Percentiles rank a stretch among this genome's conserved stretches.
Conservation (phyloP, 2,797 vertebrate species). For the Melanotaenia parkinsoni region DNA sequence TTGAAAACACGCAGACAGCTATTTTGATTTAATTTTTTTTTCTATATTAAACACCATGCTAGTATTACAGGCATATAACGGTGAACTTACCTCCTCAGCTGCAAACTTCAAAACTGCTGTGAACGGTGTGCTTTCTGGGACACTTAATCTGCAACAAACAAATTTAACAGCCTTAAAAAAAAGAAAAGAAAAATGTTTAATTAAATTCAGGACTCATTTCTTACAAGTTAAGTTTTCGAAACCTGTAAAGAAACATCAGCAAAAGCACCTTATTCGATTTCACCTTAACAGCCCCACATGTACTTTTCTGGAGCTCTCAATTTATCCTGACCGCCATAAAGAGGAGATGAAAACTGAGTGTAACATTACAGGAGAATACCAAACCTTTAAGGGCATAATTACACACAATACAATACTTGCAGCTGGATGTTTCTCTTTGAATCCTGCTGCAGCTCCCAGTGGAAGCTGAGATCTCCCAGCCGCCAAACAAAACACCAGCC, state of each 20-base stretch:
- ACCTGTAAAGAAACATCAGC: neutral
- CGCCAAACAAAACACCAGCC: slow-evolving; percentile 12
- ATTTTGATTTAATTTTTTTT: too few species aligned
- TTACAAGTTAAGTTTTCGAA: neutral
- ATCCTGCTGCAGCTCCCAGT: slow-evolving; percentile 11
- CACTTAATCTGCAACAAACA: slow-evolving; percentile 88
- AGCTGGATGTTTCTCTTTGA: slow-evolving; percentile 17
- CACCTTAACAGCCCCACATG: neutral
- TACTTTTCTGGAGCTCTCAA: neutral
- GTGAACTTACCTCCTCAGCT: slow-evolving; percentile 91
- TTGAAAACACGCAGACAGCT: too few species aligned
- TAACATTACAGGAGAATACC: slow-evolving; percentile 17
- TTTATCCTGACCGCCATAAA: slow-evolving; percentile 13
- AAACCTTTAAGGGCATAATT: slow-evolving; percentile 18
- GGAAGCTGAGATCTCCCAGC: neutral
- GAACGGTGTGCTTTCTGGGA: slow-evolving; percentile 95
- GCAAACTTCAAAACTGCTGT: slow-evolving; percentile 98
- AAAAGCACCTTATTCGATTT: neutral
- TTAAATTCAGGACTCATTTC: neutral
- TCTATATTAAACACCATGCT: too few species aligned
- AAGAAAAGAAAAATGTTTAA: neutral
- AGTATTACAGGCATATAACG: neutral
- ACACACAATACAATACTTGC: neutral
- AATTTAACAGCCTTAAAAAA: slow-evolving; percentile 23
- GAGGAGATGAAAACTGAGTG: neutral